These are phyloP conservation scores for Ranitomeya variabilis DNA, from an alignment of 2,113 vertebrate genomes.

Conservation along the genomic window DNA sequence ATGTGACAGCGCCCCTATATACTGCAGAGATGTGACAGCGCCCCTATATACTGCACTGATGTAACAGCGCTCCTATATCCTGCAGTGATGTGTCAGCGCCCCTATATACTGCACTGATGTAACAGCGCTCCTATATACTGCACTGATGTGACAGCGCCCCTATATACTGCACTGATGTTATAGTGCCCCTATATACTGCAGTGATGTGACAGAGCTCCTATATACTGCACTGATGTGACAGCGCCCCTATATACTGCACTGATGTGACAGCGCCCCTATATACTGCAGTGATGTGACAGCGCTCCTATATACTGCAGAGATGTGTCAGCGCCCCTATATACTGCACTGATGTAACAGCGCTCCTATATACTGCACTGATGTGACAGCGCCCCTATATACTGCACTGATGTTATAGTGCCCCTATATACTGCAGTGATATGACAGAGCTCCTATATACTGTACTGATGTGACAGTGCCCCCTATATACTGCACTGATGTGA, in stretches of 20 bases:
- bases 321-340: background rate
- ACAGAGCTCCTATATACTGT: background rate
- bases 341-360: background rate
- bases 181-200: background rate
- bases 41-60: background rate
- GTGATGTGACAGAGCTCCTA: background rate
- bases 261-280: background rate
- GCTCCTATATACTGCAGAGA: background rate
- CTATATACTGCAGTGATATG: background rate
- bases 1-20: background rate
- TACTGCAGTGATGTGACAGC: background rate
- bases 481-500: too few species aligned
- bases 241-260: background rate
- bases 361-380: background rate
- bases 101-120: background rate
- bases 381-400: background rate
- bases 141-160: background rate
- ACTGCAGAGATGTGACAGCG: background rate
- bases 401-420: background rate
- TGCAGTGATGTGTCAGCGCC: background rate
- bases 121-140: background rate
- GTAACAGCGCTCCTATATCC: background rate
- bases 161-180: background rate
- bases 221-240: background rate
- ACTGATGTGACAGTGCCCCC: background rate